Evolutionary conservation across 2,888 invertebrate species (phyloP), one percentile per base, ranked within the genome.

Genomic region (Branchipolynoe longqiensis): DNA sequence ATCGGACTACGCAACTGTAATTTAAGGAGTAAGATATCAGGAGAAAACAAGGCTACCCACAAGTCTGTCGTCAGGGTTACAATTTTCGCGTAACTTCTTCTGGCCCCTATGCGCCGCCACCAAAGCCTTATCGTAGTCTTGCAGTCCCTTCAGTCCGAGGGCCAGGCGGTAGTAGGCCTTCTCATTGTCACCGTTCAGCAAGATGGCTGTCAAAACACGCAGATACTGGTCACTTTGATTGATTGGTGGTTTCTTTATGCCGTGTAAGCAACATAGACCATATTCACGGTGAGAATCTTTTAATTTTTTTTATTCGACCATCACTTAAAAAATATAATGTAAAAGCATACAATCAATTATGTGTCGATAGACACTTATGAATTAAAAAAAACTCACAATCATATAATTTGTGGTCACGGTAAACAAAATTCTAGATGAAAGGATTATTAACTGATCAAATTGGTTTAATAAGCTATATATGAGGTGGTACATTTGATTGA

Each of bases 81-180:
- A 25, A 25, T 48, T 41, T 6, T 78, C 69, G 22, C 69, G 64
- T 2, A 59, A 56, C 40, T 84, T 54, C 33, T 41, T 22, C 54
- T 84, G 78, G 22, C 82, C 82, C n/a, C 58, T 54, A n/a, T 48
- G 54, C n/a, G 84, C 84, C 18, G 78, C 84, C 56, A 38, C 59
- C 18, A 84, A 8, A 22, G 84, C 84, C 28, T 73, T 58, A n/a
- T 28, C 38, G 54, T 74, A 90, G 38, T 88, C 89, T 25, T 89
- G 89, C 84, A 90, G 85, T 40, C 89, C 90, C 86, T 91, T 91
- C 28, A 90, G 87, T 12, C 91, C 91, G 38, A 89, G 86, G 6
- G 90, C 91, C 82, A 90, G 91, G 83, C 92, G 87, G 87, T 91
- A 92, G 83, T 91, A 91, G 1, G 92, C 92, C 83, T 92, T 92